phyloP scores from a whole-genome alignment of 2,113 vertebrate genomes.

The Cyanoderma ruficeps region DNA sequence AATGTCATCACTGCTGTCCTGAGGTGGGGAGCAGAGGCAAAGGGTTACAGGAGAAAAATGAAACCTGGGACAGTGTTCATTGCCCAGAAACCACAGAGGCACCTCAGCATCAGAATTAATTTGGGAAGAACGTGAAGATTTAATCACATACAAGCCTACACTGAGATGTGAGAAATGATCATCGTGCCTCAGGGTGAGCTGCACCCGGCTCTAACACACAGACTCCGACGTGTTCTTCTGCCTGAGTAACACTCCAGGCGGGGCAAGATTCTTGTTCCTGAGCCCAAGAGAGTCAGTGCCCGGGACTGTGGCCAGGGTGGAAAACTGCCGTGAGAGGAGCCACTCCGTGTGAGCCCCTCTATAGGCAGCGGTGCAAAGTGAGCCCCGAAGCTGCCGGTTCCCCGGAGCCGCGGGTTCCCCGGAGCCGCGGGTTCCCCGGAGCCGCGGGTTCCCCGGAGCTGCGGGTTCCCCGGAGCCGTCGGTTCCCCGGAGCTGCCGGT shows the following conservation, averaged over 20 bases:
- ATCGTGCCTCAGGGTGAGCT: accelerated
- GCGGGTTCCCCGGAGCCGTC: too few relatives aligned
- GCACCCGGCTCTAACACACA: too few relatives aligned
- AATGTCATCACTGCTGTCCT: slow-evolving; percentile 87
- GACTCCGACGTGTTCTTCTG: accelerated
- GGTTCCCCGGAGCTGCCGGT: not conserved
- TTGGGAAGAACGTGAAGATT: not conserved
- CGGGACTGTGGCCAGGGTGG: not conserved
- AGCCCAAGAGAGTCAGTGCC: not conserved
- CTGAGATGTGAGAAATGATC: not conserved
- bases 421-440: too few relatives aligned
- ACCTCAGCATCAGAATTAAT: not conserved
- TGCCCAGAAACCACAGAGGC: accelerated
- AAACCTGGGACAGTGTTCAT: not conserved
- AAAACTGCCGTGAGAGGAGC: not conserved
- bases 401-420: too few relatives aligned
- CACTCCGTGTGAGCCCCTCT: not conserved
- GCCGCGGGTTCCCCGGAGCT: too few relatives aligned
- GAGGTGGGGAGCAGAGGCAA: not conserved
- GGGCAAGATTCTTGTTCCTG: accelerated
- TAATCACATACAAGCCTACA: not conserved
- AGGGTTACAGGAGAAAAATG: not conserved
- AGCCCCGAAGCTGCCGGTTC: not conserved
- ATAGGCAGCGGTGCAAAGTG: accelerated
- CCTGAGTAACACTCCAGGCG: accelerated